These are phyloP conservation scores for Sus cebifrons DNA, from an alignment of 2,797 vertebrate genomes.

Conservation along the genomic window DNA sequence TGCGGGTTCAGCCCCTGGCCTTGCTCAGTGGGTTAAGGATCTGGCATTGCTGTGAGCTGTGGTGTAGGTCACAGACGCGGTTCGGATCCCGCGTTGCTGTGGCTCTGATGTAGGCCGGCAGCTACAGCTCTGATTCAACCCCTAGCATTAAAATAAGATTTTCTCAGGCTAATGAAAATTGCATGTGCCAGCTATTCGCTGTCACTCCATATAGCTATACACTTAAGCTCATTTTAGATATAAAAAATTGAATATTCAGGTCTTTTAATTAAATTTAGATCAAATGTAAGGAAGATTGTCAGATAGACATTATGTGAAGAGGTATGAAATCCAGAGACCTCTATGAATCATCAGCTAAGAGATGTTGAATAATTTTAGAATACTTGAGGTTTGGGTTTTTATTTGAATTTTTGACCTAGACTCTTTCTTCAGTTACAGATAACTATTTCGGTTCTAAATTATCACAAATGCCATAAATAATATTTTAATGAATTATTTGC, in stretches of 20 bases:
- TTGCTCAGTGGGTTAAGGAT: too few relatives aligned
- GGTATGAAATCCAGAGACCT: neutral
- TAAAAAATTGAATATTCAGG: neutral
- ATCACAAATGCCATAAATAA: neutral
- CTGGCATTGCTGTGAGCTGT: too few relatives aligned
- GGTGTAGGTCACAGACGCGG: too few relatives aligned
- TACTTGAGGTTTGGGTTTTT: neutral
- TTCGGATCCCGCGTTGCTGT: too few relatives aligned
- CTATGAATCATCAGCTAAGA: neutral
- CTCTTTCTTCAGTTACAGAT: neutral
- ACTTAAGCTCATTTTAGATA: neutral
- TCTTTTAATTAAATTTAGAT: slow-evolving; percentile 29
- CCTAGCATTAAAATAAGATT: too few relatives aligned
- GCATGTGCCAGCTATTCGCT: neutral
- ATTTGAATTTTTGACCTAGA: slow-evolving; percentile 5
- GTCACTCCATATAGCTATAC: neutral
- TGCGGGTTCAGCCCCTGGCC: too few relatives aligned
- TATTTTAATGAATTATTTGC: slow-evolving; percentile 30
- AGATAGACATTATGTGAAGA: slow-evolving; percentile 22
- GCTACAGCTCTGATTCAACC: too few relatives aligned
- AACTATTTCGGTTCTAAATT: neutral
- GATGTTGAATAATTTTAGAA: slow-evolving; percentile 20
- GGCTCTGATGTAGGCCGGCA: too few relatives aligned
- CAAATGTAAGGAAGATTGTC: neutral
- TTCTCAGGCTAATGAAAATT: neutral